A percentile compares a stretch with the other conserved stretches of the same genome.
Evolutionary conservation across 2,797 vertebrate species (phyloP).

Genomic region (Loriculus beryllinus): DNA sequence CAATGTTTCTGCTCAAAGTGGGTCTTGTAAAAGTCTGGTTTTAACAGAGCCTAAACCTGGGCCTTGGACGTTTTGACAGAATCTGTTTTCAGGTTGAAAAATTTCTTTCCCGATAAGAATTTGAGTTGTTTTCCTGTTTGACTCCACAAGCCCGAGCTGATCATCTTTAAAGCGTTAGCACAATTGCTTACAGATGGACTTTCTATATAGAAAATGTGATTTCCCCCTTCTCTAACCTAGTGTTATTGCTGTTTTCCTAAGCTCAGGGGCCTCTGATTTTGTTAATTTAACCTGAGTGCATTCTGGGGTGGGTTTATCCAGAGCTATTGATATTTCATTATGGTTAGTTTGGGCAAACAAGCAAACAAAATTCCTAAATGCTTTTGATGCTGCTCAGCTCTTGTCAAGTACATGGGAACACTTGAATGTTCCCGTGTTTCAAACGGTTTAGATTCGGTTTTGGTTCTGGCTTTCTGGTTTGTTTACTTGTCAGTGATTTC

Average conservation of each 20-base stretch:
- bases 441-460: neutral
- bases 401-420: neutral
- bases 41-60: neutral
- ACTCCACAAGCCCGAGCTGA: neutral
- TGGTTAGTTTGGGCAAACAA: neutral
- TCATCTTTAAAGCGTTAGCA: slow-evolving; percentile 42
- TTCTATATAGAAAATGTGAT: neutral
- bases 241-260: neutral
- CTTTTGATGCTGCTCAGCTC: neutral
- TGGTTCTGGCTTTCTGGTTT: neutral
- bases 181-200: slow-evolving; percentile 34
- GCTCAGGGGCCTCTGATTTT: neutral
- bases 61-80: neutral
- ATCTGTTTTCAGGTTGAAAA: slow-evolving; percentile 8
- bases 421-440: neutral
- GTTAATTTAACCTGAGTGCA: neutral
- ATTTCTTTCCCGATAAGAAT: neutral
- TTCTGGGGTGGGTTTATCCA: neutral
- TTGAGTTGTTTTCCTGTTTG: slow-evolving; percentile 13
- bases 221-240: neutral
- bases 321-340: neutral
- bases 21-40: neutral
- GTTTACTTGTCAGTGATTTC: neutral
- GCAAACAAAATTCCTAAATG: neutral
- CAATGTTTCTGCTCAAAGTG: neutral